These are phyloP conservation scores for Garra rufa DNA, from an alignment of 2,113 vertebrate species.

Conservation along the genomic window DNA sequence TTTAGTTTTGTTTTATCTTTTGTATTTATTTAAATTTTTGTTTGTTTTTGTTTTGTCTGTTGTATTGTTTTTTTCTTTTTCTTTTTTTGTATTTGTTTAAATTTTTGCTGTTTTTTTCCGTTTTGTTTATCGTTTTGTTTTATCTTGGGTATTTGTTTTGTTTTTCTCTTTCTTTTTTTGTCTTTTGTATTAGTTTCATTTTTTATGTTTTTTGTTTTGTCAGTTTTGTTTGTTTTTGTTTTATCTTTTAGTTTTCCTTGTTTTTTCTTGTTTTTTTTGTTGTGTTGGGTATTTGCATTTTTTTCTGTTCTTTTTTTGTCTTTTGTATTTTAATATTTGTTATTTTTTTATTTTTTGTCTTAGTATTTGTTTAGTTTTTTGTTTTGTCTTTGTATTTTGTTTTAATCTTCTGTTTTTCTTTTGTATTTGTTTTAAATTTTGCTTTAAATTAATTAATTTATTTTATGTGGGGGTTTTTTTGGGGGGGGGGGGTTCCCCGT, in stretches of 20 bases:
- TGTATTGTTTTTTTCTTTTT: too few species aligned
- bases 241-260: neutral
- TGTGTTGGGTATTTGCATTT: too few species aligned
- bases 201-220: neutral
- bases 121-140: neutral
- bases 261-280: neutral
- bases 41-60: neutral
- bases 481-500: too few species aligned
- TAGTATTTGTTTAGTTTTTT: neutral
- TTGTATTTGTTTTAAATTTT: neutral
- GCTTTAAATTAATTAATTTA: too few species aligned
- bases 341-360: neutral
- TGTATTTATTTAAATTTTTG: neutral
- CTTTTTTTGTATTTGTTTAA: too few species aligned
- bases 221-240: neutral
- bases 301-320: neutral
- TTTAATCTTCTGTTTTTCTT: neutral
- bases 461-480: too few species aligned
- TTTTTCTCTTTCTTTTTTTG: neutral
- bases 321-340: neutral
- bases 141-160: neutral
- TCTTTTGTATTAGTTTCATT: neutral
- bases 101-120: neutral
- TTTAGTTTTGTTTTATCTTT: too few species aligned
- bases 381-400: too few species aligned